A percentile compares a stretch with the other conserved stretches of the same genome.
These are phyloP conservation scores for Parapristionchus giblindavisi DNA, from an alignment of 2,888 invertebrate genomes.

Conservation along the genomic window DNA sequence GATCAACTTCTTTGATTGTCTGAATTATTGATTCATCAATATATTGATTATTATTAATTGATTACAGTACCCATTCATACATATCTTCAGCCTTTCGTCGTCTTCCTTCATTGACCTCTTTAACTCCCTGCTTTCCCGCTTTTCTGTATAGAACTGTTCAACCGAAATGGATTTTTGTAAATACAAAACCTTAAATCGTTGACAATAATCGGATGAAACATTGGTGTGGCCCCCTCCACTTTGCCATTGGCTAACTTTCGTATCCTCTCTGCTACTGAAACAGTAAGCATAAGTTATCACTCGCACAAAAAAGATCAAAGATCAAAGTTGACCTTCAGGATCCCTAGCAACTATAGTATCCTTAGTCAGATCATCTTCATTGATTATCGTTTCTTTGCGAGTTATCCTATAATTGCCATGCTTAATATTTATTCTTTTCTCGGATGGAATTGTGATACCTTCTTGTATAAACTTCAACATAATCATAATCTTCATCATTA, in stretches of 20 bases:
- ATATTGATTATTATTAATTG: neutral
- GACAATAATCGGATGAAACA: neutral
- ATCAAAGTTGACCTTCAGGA: neutral
- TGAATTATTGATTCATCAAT: neutral
- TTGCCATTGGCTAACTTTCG: too few relatives aligned
- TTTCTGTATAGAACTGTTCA: constrained; percentile 9
- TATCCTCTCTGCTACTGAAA: neutral
- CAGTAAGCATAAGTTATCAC: neutral
- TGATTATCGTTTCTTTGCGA: neutral
- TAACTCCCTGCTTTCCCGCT: constrained; percentile 21
- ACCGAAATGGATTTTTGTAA: neutral
- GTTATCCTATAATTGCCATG: neutral
- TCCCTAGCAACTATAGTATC: constrained; percentile 1
- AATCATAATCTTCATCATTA: constrained; percentile 17
- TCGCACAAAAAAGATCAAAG: neutral
- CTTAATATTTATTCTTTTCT: neutral
- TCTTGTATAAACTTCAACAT: neutral
- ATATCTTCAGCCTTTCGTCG: constrained; percentile 24
- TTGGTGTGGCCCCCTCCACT: neutral
- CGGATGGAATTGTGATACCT: neutral
- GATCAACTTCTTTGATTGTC: constrained; percentile 19
- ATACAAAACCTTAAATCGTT: neutral
- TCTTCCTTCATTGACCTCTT: constrained; percentile 4
- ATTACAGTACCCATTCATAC: constrained; percentile 14
- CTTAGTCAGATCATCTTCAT: neutral